Percentiles rank a stretch among this genome's conserved stretches.
Conservation (phyloP, 1,140 invertebrate species). For the Bicyclus anynana region DNA sequence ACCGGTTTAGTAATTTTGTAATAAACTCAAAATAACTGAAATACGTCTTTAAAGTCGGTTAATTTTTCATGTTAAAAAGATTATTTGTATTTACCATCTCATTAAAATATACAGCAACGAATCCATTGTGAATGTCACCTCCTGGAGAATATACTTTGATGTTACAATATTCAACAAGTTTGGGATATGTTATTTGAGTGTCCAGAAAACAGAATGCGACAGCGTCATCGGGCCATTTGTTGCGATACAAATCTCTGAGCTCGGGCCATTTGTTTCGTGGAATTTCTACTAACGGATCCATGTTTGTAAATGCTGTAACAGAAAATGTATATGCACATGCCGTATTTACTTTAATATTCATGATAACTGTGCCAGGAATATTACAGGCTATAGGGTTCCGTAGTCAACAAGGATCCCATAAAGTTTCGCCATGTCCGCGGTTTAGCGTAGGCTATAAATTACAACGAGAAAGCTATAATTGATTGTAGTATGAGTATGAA, state of each 20-base stretch:
- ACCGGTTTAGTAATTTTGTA: too few species aligned
- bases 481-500: too few species aligned
- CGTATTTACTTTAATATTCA: too few species aligned
- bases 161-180: conserved; percentile 19
- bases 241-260: conserved; percentile 24
- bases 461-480: too few species aligned
- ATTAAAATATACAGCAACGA: conserved; percentile 32
- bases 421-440: too few species aligned
- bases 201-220: conserved; percentile 33
- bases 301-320: conserved; percentile 8
- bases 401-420: too few species aligned
- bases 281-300: conserved; percentile 35
- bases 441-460: too few species aligned
- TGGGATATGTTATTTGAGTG: conserved; percentile 24
- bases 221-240: conserved; percentile 30
- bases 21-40: too few species aligned
- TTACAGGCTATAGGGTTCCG: too few species aligned
- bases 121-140: conserved; percentile 36
- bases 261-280: conserved; percentile 23
- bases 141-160: conserved; percentile 42
- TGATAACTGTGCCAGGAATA: too few species aligned
- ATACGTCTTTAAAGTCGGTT: too few species aligned
- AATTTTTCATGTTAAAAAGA: neutral
- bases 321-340: neutral
- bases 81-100: conserved; percentile 22